These are phyloP conservation scores for Tauraco hartlaubi DNA, from an alignment of 2,797 vertebrate species.

Conservation along the genomic window DNA sequence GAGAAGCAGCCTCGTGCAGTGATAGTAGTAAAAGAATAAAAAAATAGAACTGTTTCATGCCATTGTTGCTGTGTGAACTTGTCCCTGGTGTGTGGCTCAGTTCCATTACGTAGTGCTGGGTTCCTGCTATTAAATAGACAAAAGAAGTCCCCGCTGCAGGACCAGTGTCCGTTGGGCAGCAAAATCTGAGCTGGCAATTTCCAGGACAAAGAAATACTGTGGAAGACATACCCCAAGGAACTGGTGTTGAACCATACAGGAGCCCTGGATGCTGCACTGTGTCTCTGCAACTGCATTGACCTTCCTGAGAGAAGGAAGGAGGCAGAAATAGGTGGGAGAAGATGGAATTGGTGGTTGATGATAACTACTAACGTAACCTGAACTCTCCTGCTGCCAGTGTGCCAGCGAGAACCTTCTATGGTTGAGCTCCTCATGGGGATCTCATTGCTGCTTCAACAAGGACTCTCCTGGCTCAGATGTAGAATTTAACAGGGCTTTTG, in stretches of 20 bases:
- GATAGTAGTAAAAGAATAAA: neutral
- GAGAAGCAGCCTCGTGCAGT: neutral
- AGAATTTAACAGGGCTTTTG: neutral
- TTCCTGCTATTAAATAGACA: neutral
- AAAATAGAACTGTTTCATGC: neutral
- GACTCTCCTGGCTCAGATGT: neutral
- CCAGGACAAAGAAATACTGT: neutral
- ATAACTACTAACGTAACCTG: neutral
- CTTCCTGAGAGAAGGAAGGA: neutral
- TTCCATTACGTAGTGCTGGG: neutral
- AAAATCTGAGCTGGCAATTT: neutral
- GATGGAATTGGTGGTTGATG: neutral
- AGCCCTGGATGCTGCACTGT: neutral
- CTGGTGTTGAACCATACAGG: neutral
- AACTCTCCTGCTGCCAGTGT: fast-evolving
- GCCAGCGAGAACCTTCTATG: neutral
- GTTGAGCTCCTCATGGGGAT: neutral
- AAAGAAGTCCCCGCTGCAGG: neutral
- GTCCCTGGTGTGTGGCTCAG: neutral
- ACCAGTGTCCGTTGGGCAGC: neutral
- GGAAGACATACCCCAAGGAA: neutral
- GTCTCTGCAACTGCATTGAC: neutral
- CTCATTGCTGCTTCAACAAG: neutral
- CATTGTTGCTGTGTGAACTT: neutral
- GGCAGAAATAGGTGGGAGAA: neutral